Conservation (phyloP, 2,113 vertebrate genomes). For the Austrofundulus limnaeus region DNA sequence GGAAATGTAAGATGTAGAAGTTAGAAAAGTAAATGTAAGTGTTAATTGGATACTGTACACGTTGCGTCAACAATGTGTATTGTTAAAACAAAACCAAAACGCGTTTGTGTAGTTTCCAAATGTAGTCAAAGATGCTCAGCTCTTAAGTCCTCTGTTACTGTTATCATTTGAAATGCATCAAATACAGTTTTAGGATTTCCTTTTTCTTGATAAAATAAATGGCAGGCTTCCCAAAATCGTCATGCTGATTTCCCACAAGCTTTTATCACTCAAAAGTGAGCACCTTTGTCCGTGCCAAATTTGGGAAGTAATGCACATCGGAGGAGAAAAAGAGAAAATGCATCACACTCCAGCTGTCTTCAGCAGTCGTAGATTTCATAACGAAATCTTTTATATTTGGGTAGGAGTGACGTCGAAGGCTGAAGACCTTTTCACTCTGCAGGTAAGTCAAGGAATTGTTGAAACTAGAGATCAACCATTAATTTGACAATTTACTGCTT, state of each 20-base stretch:
- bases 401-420: slow-evolving; percentile 24
- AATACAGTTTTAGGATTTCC: not conserved
- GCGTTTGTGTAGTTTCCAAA: slow-evolving; percentile 32
- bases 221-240: slow-evolving; percentile 26
- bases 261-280: slow-evolving; percentile 11
- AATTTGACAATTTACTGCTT: slow-evolving; percentile 1
- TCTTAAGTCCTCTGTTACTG: slow-evolving; percentile 13
- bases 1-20: slow-evolving; percentile 16
- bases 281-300: not conserved
- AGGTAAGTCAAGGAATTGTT: slow-evolving; percentile 62
- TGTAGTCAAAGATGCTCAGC: slow-evolving; percentile 19
- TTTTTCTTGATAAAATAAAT: slow-evolving; percentile 12
- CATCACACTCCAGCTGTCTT: not conserved
- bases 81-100: slow-evolving; percentile 39
- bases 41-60: slow-evolving; percentile 15
- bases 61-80: slow-evolving; percentile 38
- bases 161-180: slow-evolving; percentile 13
- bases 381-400: not conserved
- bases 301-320: no score
- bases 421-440: slow-evolving; percentile 37
- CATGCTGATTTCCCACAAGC: slow-evolving; percentile 14
- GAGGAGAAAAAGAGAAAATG: not conserved
- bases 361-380: not conserved
- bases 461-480: not conserved
- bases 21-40: slow-evolving; percentile 16